A percentile compares a stretch with the other conserved stretches of the same genome.
Evolutionary conservation across 1,140 invertebrate genomes (phyloP).

Genomic region (Listronotus oregonensis): DNA sequence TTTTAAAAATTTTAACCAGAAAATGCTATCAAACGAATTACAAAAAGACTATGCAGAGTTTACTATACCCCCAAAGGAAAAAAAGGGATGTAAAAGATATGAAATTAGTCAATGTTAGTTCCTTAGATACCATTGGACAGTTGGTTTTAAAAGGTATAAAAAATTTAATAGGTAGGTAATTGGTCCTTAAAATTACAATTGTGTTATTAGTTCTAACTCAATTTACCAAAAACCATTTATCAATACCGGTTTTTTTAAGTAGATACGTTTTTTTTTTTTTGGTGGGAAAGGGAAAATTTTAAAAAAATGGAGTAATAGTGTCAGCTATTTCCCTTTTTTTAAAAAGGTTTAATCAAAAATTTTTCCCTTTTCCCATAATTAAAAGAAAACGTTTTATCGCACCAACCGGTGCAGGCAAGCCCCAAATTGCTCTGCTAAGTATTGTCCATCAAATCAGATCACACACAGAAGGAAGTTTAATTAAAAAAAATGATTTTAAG

Average conservation of each 20-base stretch:
- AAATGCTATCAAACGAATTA: constrained; percentile 71
- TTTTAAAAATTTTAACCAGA: constrained; percentile 42
- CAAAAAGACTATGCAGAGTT: constrained; percentile 80
- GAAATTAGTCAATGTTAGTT: constrained; percentile 64
- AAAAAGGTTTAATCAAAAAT: constrained; percentile 91
- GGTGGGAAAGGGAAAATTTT: no score
- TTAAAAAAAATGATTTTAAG: constrained; percentile 94
- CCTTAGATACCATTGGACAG: constrained; percentile 84
- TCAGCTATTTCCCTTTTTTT: neutral
- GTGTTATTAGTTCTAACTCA: neutral
- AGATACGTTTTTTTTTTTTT: no score
- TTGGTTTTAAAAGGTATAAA: constrained; percentile 86
- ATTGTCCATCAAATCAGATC: constrained; percentile 89
- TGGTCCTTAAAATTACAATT: neutral
- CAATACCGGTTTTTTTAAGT: no score
- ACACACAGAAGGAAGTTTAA: constrained; percentile 77
- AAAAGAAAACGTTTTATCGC: constrained; percentile 96
- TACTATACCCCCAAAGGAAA: constrained; percentile 70
- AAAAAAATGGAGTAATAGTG: no score
- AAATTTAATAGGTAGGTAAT: constrained; percentile 73
- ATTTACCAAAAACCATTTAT: no score
- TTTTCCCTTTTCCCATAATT: constrained; percentile 92
- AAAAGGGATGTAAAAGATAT: constrained; percentile 68
- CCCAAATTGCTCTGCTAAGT: constrained; percentile 95
- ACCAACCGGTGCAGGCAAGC: constrained; percentile 96